Evolutionary conservation across 2,797 vertebrate species (phyloP).

Genomic region (Mus caroli): DNA sequence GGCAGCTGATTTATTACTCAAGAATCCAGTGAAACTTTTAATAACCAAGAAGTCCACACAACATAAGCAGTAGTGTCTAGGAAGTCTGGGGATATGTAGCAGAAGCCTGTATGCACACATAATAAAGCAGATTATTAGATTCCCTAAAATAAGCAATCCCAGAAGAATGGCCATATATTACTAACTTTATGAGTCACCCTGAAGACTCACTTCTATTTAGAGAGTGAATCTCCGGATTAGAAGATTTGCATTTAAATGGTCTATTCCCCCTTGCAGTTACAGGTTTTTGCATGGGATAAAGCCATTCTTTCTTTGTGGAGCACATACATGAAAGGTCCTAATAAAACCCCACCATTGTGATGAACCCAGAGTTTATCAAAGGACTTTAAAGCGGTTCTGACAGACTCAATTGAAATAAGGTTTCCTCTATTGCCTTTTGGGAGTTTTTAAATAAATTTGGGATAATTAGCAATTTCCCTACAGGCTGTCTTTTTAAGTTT

Average conservation of each 20-base stretch:
- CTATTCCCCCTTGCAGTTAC: constrained; percentile 57
- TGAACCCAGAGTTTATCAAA: constrained; percentile 66
- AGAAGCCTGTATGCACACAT: constrained; percentile 44
- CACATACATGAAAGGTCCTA: constrained; percentile 39
- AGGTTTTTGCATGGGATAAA: constrained; percentile 69
- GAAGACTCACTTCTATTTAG: constrained; percentile 77
- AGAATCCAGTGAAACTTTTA: constrained; percentile 63
- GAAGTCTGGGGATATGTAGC: background rate
- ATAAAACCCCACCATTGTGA: constrained; percentile 74
- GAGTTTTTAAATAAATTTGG: constrained; percentile 71
- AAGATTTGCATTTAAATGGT: constrained; percentile 84
- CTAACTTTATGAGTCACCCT: constrained; percentile 73
- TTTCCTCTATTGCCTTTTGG: constrained; percentile 56
- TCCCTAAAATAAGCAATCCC: constrained; percentile 77
- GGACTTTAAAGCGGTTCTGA: constrained; percentile 59
- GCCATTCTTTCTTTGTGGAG: constrained; percentile 57
- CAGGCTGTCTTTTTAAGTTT: constrained; percentile 62
- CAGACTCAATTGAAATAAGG: constrained; percentile 52
- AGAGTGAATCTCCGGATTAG: constrained; percentile 77
- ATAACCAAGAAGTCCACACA: constrained; percentile 30
- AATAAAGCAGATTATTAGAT: constrained; percentile 78
- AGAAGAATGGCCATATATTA: constrained; percentile 69
- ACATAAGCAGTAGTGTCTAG: constrained; percentile 19
- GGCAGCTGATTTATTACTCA: constrained; percentile 52
- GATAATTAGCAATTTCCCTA: constrained; percentile 71